Percentiles rank a stretch among this genome's conserved stretches.
Evolutionary conservation across 37 sponge, comb jelly and placozoan species (phyloP).

Genomic region (Ephydatia muelleri): DNA sequence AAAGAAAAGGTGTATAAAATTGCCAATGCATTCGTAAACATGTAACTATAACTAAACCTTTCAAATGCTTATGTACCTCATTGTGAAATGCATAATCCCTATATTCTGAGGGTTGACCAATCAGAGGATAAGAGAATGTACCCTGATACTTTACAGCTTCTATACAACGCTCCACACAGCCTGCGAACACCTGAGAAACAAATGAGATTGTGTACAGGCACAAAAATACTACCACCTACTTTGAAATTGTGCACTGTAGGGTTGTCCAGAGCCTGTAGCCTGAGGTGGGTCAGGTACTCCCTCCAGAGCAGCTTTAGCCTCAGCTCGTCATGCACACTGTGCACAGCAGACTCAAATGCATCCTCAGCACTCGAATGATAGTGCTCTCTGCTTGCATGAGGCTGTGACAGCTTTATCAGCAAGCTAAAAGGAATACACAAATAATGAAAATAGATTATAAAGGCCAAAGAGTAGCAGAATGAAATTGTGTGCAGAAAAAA

Average conservation of each 20-base stretch:
- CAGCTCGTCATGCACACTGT: constrained; percentile 11
- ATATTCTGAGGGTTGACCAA: background rate
- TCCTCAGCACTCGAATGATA: constrained; percentile 26
- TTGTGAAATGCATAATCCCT: constrained; percentile 46
- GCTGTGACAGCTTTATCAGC: constrained; percentile 29
- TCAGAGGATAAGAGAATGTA: background rate
- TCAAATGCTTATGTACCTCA: too few species aligned
- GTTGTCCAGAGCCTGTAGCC: background rate
- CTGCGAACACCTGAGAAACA: constrained; percentile 2
- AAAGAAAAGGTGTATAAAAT: too few species aligned
- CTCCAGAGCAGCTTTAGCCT: constrained; percentile 23
- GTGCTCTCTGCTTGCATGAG: background rate
- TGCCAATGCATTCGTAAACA: too few species aligned
- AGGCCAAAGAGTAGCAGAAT: too few species aligned
- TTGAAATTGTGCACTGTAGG: background rate
- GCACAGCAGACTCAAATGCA: constrained; percentile 53
- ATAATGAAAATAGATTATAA: background rate
- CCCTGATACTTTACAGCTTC: constrained; percentile 17
- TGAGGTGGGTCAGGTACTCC: constrained; percentile 34
- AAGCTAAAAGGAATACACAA: constrained; percentile 13
- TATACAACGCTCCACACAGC: constrained; percentile 44
- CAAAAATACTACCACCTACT: background rate
- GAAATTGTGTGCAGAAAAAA: background rate
- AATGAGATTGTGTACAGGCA: background rate
- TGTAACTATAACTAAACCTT: too few species aligned